Base-by-base conservation (phyloP, 2,888 invertebrate species). In the Scaptomyza polygonia region DNA sequence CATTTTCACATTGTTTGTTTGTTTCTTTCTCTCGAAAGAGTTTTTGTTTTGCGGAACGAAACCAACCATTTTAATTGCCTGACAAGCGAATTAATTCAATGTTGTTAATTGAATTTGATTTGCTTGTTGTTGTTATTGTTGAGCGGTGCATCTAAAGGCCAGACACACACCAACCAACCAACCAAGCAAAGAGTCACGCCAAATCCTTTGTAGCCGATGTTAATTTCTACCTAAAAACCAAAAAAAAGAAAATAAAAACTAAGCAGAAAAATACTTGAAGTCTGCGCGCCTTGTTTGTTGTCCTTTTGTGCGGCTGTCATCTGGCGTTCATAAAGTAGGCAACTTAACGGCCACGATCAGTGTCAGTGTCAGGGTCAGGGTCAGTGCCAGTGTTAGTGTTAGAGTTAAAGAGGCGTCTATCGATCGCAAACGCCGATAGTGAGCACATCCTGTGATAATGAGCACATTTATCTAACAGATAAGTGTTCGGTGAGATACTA, bases 91-190 rank as follows among this genome's bases (percentile, higher is more conserved):
- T 90, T 91, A 89, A 90, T 90, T 90, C 89, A 89, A 84, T 88
- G 90, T 87, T 87, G 90, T 89, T 91, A 91, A 91, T 91, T 91
- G 91, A 85, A 88, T 89, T 87, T 90, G 91, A 91, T 89, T 84
- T 86, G 85, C 67, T 39, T 39, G 39, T 39, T 39, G 14, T 36
- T 7, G 7, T n/a, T 48, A 44, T 43, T 36, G 36, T 8, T 48
- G 47, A 39, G 36, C 42, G 75, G 67, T 64, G 36, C 57, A 73
- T 68, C 66, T 61, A 72, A 82, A 80, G 77, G 72, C 71, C 67
- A 72, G 61, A 64, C 67, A 47, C 11, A 34, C n/a, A n/a, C n/a
- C n/a, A n/a, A n/a, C n/a, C n/a, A n/a, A n/a, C 34, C 40, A 54
- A 30, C 36, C 21, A 34, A 34, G 4, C 34, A 14, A 34, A 36